A percentile compares a stretch with the other conserved stretches of the same genome.
Evolutionary conservation across 2,888 invertebrate genomes (phyloP).

Genomic region (Heliconius ethilla): DNA sequence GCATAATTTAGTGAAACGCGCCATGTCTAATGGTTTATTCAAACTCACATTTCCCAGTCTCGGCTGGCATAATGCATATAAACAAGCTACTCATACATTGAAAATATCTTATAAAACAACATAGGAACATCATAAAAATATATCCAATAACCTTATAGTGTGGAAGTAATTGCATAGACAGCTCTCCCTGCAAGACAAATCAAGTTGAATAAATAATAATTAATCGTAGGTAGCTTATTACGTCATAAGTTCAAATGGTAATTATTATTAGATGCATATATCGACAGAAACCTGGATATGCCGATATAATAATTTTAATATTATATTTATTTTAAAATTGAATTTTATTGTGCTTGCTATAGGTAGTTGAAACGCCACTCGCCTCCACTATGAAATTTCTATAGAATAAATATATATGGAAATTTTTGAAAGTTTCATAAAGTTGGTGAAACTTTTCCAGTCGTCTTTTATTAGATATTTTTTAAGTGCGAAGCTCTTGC

Average conservation of each 20-base stretch:
- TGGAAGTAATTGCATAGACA: not conserved
- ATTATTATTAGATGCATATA: not conserved
- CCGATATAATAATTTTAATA: too few species aligned
- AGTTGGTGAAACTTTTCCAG: too few species aligned
- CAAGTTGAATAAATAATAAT: conserved; percentile 7
- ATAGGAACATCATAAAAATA: conserved; percentile 25
- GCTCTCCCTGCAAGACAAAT: not conserved
- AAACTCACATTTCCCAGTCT: conserved; percentile 72
- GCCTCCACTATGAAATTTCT: too few species aligned
- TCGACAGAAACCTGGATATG: too few species aligned
- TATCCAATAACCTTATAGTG: not conserved
- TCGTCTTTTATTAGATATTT: too few species aligned
- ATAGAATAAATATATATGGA: too few species aligned
- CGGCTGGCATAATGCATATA: conserved; percentile 71
- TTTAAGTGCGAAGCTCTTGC: too few species aligned
- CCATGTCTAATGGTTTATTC: conserved; percentile 76
- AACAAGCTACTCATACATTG: conserved; percentile 47
- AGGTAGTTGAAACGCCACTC: too few species aligned
- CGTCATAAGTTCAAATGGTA: not conserved
- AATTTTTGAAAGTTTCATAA: too few species aligned
- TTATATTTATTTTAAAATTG: too few species aligned
- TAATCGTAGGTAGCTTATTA: not conserved
- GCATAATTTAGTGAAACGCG: conserved; percentile 77
- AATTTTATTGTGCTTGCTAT: too few species aligned
- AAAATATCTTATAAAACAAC: conserved; percentile 37